Conservation (phyloP, 2,888 invertebrate species). For the Tuta absoluta region DNA sequence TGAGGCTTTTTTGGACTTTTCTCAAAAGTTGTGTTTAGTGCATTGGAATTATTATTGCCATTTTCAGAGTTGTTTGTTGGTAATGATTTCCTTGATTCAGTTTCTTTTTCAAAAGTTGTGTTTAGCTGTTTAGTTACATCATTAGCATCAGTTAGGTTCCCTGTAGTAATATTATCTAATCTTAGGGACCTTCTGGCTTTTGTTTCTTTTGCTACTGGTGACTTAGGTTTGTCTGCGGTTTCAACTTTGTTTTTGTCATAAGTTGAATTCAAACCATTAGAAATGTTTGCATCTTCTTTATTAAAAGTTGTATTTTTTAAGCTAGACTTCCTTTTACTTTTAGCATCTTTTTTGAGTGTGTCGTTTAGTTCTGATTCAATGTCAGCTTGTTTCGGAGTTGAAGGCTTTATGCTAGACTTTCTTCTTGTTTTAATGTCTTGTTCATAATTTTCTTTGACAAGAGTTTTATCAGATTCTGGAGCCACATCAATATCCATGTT, state of each 20-base stretch:
- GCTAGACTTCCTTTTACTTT: conserved; percentile 2
- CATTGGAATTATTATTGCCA: conserved; percentile 21
- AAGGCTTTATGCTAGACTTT: not conserved
- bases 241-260: conserved; percentile 31
- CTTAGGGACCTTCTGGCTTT: conserved; percentile 22
- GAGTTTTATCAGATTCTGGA: conserved; percentile 34
- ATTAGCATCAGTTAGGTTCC: not conserved
- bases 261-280: conserved; percentile 27
- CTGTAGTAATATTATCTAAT: not conserved
- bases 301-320: not conserved
- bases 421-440: not conserved
- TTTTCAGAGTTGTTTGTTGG: not conserved
- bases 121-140: conserved; percentile 5
- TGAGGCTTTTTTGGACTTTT: conserved; percentile 34
- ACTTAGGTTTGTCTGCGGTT: conserved; percentile 15
- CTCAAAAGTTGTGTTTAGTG: conserved; percentile 46
- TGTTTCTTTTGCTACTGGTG: conserved; percentile 35
- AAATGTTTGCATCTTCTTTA: conserved; percentile 16
- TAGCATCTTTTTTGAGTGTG: not conserved
- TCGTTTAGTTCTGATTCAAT: not conserved
- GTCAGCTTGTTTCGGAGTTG: not conserved
- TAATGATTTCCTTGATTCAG: conserved; percentile 19
- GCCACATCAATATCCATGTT: conserved; percentile 26
- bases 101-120: conserved; percentile 22
- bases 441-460: conserved; percentile 27